These are phyloP conservation scores for Drosophila kikkawai DNA, from an alignment of 1,140 invertebrate genomes.

Conservation along the genomic window DNA sequence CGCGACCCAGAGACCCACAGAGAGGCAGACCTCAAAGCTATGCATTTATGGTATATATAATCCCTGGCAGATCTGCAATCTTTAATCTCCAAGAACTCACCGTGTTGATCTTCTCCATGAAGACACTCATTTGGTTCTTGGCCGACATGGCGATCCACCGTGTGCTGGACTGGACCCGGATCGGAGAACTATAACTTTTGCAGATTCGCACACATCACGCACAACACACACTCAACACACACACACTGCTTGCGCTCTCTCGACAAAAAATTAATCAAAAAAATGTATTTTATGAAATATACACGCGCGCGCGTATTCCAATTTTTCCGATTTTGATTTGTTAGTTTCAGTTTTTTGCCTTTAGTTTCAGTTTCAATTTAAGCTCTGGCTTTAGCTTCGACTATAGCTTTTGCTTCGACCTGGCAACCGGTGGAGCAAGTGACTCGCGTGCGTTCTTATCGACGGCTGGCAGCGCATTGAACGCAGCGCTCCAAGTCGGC, in stretches of 20 bases:
- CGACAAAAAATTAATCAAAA: conserved; percentile 29
- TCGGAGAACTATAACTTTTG: conserved; percentile 21
- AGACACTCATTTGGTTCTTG: conserved; percentile 84
- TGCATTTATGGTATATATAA: neutral
- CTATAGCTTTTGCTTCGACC: neutral
- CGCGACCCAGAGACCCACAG: conserved; percentile 35
- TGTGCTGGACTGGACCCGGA: neutral
- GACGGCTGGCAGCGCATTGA: conserved; percentile 78
- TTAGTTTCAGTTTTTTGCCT: conserved; percentile 6
- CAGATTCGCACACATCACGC: conserved; percentile 34
- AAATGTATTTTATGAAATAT: conserved; percentile 19
- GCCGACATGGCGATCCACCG: conserved; percentile 60
- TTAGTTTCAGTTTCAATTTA: neutral
- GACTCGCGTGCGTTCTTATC: conserved; percentile 76
- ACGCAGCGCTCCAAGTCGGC: conserved; percentile 23
- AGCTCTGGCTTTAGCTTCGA: neutral
- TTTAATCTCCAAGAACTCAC: conserved; percentile 58
- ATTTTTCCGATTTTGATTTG: conserved; percentile 21
- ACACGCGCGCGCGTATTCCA: conserved; percentile 51
- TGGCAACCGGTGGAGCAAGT: conserved; percentile 6
- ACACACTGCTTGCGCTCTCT: neutral
- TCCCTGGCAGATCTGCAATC: neutral
- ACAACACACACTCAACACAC: conserved; percentile 9
- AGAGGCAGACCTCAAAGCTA: conserved; percentile 1
- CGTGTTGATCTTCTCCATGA: conserved; percentile 85